Base-by-base conservation (phyloP, 2,888 invertebrate genomes). In the Hypomecis atomaria region DNA sequence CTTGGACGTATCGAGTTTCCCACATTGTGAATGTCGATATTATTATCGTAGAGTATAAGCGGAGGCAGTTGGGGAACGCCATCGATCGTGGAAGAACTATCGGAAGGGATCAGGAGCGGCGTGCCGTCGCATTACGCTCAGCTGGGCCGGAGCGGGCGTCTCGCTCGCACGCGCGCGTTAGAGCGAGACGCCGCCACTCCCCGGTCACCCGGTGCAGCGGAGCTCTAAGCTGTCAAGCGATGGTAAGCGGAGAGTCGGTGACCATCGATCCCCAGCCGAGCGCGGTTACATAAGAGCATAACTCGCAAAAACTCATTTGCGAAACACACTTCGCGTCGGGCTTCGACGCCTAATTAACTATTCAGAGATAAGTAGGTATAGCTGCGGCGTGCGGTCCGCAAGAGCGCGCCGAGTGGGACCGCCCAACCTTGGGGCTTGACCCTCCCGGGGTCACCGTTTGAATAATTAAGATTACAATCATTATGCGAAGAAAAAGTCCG, bases 241-340 rank as follows among this genome's bases (percentile, higher is more conserved):
- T 71, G 71, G 72, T 72, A 61, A 70, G 65, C 72, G 69, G 23
- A 23, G 23, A 23, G 23, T 23, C 23, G 23, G 65, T 69, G 71
- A 63, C 72, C 72, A 71, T 72, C 71, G 72, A 71, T 72, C 72
- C 70, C 66, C 69, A 61, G 59, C 60, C 64, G 43, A 48, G 57
- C 66, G 58, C 62, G 65, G 59, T 70, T 70, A 72, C 73, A 65
- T 78, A 76, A 79, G 69, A 67, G 74, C 74, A 74, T 70, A 66
- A 73, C 71, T 71, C 69, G 74, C 75, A 71, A 76, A 82, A 78
- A 81, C 80, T 76, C 71, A 80, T 81, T 80, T 78, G 75, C 75
- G 69, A 76, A 78, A 75, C 73, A 72, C 72, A 69, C 64, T 67
- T 66, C 59, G 66, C 69, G 71, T 71, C 69, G 71, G 60, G 69